Conservation (phyloP, 2,888 invertebrate species). For the Galeruca laticollis region DNA sequence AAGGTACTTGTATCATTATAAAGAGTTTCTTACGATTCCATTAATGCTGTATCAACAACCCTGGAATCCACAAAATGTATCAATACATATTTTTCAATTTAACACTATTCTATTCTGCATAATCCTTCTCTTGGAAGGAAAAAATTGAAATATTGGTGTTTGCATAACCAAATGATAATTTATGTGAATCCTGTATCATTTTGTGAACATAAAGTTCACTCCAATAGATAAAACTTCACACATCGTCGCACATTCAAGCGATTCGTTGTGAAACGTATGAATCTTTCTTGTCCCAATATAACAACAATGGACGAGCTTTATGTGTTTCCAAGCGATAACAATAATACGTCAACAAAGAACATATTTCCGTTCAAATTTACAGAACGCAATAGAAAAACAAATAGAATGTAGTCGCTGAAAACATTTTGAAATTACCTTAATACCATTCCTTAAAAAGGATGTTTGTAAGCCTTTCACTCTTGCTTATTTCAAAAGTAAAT, state of each 20-base stretch:
- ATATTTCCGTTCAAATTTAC: conserved; percentile 8
- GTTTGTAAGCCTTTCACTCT: conserved; percentile 28
- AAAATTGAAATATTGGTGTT: too few species aligned
- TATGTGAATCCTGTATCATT: too few species aligned
- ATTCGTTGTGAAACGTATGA: background rate
- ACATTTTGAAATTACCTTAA: conserved; percentile 23
- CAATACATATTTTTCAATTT: too few species aligned
- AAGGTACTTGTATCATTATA: too few species aligned
- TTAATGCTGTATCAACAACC: too few species aligned
- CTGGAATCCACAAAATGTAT: too few species aligned
- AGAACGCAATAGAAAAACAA: background rate
- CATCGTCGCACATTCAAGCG: background rate
- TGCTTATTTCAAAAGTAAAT: conserved; percentile 21
- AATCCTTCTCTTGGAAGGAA: too few species aligned
- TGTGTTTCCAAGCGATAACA: background rate
- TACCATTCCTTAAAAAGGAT: conserved; percentile 12
- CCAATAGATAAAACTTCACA: background rate
- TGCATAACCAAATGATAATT: too few species aligned
- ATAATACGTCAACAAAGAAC: conserved; percentile 1
- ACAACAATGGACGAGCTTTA: background rate
- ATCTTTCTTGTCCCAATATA: background rate
- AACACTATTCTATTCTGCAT: too few species aligned
- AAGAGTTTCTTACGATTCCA: too few species aligned
- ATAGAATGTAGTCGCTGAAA: background rate
- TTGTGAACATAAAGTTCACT: too few species aligned